phyloP scores from a whole-genome alignment of 2,888 invertebrate species.

The Chydorus sphaericus region DNA sequence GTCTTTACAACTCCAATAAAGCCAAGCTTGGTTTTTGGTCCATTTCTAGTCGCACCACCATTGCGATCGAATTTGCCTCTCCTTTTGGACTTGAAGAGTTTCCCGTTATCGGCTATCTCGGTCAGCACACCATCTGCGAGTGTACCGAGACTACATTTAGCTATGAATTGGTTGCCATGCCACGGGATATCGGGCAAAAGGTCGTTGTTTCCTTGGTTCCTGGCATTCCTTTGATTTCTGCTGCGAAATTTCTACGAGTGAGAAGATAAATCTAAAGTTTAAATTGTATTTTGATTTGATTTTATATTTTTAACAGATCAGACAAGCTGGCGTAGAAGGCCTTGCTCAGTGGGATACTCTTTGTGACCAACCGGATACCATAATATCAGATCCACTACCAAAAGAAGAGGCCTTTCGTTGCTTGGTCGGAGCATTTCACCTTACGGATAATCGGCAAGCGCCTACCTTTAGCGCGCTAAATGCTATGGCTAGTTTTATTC shows the following conservation, averaged over 20 bases:
- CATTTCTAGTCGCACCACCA: neutral
- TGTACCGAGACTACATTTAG: neutral
- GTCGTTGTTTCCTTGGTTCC: neutral
- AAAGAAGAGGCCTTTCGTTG: neutral
- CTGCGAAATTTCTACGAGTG: neutral
- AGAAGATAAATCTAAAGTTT: too few species aligned
- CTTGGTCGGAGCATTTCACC: neutral
- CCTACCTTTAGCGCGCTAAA: constrained; percentile 3
- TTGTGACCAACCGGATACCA: neutral
- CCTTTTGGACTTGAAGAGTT: neutral
- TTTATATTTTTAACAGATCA: too few species aligned
- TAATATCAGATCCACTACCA: neutral
- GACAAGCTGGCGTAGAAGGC: neutral
- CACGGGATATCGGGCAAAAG: neutral
- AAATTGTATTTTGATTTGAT: too few species aligned
- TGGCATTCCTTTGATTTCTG: neutral
- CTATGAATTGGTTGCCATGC: constrained; percentile 1
- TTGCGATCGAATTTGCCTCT: neutral
- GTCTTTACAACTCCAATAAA: neutral
- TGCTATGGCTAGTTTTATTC: neutral
- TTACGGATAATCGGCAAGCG: neutral
- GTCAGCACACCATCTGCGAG: neutral
- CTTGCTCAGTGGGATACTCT: neutral
- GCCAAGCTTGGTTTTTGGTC: constrained; percentile 8
- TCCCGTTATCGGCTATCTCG: neutral